phyloP scores from a whole-genome alignment of 2,113 vertebrate genomes.

The Rhea pennata region DNA sequence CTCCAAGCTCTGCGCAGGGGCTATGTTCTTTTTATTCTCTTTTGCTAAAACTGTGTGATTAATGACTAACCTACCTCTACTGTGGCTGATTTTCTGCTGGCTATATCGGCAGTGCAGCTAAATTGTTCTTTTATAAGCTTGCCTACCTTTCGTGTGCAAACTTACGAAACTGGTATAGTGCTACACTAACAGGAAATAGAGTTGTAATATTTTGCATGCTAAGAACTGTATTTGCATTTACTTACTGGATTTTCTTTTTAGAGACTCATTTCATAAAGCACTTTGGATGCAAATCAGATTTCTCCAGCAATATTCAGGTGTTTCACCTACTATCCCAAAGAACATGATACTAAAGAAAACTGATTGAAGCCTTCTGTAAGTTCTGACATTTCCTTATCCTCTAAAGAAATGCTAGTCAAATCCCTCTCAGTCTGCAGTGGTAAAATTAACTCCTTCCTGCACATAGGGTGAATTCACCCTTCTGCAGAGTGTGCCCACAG shows the following conservation, averaged over 20 bases:
- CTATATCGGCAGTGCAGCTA: not conserved
- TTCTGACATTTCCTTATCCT: not conserved
- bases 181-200: not conserved
- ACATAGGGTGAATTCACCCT: not conserved
- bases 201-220: not conserved
- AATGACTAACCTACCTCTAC: fast-evolving
- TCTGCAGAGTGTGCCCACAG: not conserved
- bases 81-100: fast-evolving
- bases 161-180: not conserved
- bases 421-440: not conserved
- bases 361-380: not conserved
- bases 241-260: not conserved
- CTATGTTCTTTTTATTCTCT: not conserved
- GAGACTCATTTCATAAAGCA: not conserved
- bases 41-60: fast-evolving
- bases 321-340: not conserved
- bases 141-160: not conserved
- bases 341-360: not conserved
- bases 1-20: not conserved
- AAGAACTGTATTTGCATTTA: not conserved
- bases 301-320: not conserved
- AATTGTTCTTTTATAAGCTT: not conserved
- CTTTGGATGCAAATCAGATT: not conserved
- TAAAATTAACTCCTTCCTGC: not conserved
- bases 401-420: not conserved